Evolutionary conservation across 2,888 invertebrate genomes (phyloP).

Genomic region (Palloptera scutellata): DNA sequence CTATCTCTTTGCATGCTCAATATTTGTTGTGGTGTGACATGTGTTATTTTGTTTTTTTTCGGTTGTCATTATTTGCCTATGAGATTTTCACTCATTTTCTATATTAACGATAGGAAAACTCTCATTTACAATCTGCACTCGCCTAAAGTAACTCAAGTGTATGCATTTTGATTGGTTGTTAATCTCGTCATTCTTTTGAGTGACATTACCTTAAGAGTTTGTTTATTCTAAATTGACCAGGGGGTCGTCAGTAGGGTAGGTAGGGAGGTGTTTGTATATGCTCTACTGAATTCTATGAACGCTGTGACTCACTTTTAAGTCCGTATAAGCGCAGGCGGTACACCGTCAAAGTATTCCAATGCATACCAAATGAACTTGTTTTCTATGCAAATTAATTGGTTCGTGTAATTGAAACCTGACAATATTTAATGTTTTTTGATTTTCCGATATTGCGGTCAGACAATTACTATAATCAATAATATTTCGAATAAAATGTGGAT

Average conservation of each 20-base stretch:
- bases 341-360: conserved; percentile 15
- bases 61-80: too few species aligned
- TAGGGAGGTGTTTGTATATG: conserved; percentile 9
- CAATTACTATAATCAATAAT: too few species aligned
- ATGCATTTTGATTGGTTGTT: conserved; percentile 26
- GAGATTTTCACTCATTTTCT: conserved; percentile 5
- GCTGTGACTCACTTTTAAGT: conserved; percentile 21
- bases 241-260: too few species aligned
- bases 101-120: not conserved
- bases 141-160: not conserved
- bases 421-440: too few species aligned
- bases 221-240: not conserved
- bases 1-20: too few species aligned
- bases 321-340: conserved; percentile 10
- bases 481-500: too few species aligned
- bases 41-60: too few species aligned
- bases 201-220: not conserved
- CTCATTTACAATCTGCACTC: not conserved
- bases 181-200: conserved; percentile 35
- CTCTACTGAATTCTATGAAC: not conserved
- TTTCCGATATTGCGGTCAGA: too few species aligned
- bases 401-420: too few species aligned
- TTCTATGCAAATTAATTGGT: conserved; percentile 28
- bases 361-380: conserved; percentile 25
- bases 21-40: too few species aligned